Conservation (phyloP, 2,797 vertebrate genomes). For the Liparis tanakae region DNA sequence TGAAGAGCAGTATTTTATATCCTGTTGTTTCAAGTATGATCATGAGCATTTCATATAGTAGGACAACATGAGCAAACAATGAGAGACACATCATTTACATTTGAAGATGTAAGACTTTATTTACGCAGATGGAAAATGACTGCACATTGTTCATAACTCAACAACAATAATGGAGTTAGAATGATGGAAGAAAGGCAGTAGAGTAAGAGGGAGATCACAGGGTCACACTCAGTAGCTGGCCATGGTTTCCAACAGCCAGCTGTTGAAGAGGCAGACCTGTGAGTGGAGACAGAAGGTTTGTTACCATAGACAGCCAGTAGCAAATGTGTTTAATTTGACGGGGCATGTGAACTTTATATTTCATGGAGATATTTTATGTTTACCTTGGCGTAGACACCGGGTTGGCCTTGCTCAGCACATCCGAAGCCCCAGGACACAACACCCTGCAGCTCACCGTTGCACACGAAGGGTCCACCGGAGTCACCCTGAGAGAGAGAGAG, state of each 20-base stretch:
- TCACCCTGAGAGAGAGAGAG: slow-evolving; percentile 75
- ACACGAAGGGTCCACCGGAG: slow-evolving; percentile 86
- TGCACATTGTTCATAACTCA: slow-evolving; percentile 30
- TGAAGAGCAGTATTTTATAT: neutral
- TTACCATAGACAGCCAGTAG: slow-evolving; percentile 6
- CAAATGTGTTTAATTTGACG: neutral
- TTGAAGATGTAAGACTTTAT: slow-evolving; percentile 38
- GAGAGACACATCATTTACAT: neutral
- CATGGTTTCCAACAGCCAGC: slow-evolving; percentile 65
- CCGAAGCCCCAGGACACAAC: slow-evolving; percentile 86
- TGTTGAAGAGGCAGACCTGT: slow-evolving; percentile 67
- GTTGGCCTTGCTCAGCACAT: slow-evolving; percentile 75
- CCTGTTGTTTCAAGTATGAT: neutral
- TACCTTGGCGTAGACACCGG: slow-evolving; percentile 85
- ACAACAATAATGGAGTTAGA: slow-evolving; percentile 12
- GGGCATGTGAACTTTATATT: neutral
- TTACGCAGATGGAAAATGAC: slow-evolving; percentile 29
- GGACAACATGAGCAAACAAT: neutral
- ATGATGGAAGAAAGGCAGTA: slow-evolving; percentile 16
- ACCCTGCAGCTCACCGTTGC: slow-evolving; percentile 82
- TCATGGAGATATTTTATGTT: neutral
- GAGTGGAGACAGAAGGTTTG: neutral
- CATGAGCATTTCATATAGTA: neutral
- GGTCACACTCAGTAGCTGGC: slow-evolving; percentile 51
- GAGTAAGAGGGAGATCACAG: neutral